Evolutionary conservation across 2,797 vertebrate species (phyloP).

Genomic region (Geotria australis): DNA sequence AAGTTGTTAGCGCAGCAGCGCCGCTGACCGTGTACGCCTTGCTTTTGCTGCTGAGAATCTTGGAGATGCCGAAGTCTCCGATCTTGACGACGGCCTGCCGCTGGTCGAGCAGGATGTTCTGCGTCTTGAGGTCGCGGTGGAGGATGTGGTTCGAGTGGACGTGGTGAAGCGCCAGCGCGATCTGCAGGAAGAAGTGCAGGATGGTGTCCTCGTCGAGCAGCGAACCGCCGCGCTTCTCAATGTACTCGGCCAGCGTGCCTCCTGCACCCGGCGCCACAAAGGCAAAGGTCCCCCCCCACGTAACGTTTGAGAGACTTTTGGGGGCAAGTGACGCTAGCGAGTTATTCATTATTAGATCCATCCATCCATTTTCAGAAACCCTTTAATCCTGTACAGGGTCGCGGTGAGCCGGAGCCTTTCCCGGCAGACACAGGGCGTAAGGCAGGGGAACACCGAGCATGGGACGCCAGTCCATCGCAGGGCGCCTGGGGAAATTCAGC

Average conservation of each 20-base stretch:
- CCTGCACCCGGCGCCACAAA: constrained; percentile 13
- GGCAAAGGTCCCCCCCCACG: too few relatives aligned
- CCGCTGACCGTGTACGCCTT: constrained; percentile 71
- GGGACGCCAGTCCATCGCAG: too few relatives aligned
- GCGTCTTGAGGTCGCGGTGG: constrained; percentile 89
- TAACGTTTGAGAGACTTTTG: too few relatives aligned
- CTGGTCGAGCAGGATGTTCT: constrained; percentile 92
- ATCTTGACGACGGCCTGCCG: constrained; percentile 94
- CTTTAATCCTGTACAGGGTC: too few relatives aligned
- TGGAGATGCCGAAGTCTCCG: constrained; percentile 90
- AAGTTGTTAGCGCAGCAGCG: too few relatives aligned
- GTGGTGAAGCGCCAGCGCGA: constrained; percentile 66
- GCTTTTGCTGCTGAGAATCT: constrained; percentile 97
- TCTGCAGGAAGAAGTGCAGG: constrained; percentile 92
- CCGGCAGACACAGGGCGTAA: too few relatives aligned
- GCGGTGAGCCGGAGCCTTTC: too few relatives aligned
- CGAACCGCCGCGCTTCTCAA: constrained; percentile 85
- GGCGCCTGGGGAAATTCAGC: too few relatives aligned
- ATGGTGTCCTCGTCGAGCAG: constrained; percentile 88
- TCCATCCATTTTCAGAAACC: too few relatives aligned
- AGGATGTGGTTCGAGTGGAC: constrained; percentile 91
- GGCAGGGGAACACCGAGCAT: too few relatives aligned
- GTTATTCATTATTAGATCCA: too few relatives aligned
- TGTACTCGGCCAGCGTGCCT: constrained; percentile 76
- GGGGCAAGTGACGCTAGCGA: too few relatives aligned